Conservation (phyloP, 2,797 vertebrate species). For the Malacoraja senta region DNA sequence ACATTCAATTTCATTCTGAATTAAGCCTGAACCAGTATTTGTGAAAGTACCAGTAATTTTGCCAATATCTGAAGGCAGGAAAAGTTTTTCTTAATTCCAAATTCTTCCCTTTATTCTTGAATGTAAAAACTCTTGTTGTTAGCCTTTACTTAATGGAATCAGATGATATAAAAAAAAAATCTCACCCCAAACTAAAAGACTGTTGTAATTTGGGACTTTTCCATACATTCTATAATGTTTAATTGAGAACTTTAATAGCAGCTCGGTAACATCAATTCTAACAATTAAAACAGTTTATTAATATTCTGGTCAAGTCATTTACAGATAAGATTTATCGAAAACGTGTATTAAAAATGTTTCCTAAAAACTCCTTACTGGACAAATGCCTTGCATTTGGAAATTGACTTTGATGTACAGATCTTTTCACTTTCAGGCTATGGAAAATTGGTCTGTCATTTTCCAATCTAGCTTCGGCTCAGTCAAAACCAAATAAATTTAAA, state of each 20-base stretch:
- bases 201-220: neutral
- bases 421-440: too few relatives aligned
- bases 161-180: neutral
- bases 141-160: neutral
- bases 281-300: neutral
- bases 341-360: too few relatives aligned
- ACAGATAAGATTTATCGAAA: neutral
- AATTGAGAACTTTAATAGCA: neutral
- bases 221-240: neutral
- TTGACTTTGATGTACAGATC: neutral
- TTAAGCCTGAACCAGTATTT: neutral
- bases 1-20: neutral
- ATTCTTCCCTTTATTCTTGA: neutral
- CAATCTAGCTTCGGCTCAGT: neutral
- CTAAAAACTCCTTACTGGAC: neutral
- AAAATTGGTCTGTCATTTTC: neutral
- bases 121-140: neutral
- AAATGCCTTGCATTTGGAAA: neutral
- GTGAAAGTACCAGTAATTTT: neutral
- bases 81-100: neutral
- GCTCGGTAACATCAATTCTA: neutral
- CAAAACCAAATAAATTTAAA: neutral
- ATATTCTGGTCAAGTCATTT: neutral
- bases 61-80: neutral
- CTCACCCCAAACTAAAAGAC: neutral